Base-by-base conservation (phyloP, 1,140 invertebrate genomes). In the Arion vulgaris region DNA sequence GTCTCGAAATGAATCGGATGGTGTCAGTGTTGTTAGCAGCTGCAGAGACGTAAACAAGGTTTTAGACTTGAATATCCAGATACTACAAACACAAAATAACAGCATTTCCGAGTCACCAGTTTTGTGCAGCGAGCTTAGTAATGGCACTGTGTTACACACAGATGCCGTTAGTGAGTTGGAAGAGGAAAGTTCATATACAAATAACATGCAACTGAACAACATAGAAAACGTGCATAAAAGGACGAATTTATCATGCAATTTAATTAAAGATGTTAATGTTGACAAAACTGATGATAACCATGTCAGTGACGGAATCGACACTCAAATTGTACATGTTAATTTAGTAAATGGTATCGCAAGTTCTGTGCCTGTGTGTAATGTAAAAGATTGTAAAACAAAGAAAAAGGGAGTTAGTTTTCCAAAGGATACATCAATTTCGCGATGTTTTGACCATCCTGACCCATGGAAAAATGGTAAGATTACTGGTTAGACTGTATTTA, bases 391-490 rank as follows among this genome's bases (percentile, higher is more conserved):
- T 57, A 23, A 57, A 4, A 79, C 75, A 77, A 34, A 34, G 51
- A 79, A 74, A 32, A 72, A 75, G n/a, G 39, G 49, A 26, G 94
- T 87, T 95, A 96, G 39, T 95, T 96, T 96, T 92, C 96, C 95
- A 51, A 93, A 94, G 83, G 95, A 95, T 85, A 95, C 96, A 85
- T 94, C 96, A 78, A 95, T 96, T 69, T 96, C 96, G 57, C 95
- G 95, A 66, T 96, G 95, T 90, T 93, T 96, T 88, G 95, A 96
- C 86, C 95, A 95, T 57, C 94, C 95, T 23, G 95, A 96, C 93
- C 95, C 95, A 82, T 96, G 95, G 95, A 94, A 94, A 90, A 93
- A 95, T 91, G 94, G 95, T 96, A 89, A 57, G 53, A 45, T 45
- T 45, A 45, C 41, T 45, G n/a, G n/a, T n/a, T n/a, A n/a, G n/a